Base-by-base conservation (phyloP, 1,140 invertebrate genomes). In the Pseudomyrmex concolor region DNA sequence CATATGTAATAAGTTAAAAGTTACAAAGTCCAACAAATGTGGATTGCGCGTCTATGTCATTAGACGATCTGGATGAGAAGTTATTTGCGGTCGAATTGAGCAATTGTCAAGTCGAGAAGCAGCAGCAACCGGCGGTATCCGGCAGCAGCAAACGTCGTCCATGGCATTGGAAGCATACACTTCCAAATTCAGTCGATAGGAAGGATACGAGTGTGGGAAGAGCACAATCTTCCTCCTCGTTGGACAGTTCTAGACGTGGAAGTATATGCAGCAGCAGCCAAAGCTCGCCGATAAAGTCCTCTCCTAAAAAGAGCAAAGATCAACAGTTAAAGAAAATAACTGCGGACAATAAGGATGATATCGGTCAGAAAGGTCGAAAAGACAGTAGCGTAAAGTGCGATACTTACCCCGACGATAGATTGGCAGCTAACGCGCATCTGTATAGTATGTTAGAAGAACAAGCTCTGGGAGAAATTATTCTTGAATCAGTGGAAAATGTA, bases 21-120 rank as follows among this genome's bases (percentile, higher is more conserved):
- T 48, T 25, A 83, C 45, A 77, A 51, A 70, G 60, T 62, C 70
- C 70, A 88, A 84, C 71, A 63, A 84, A 86, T 73, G 54, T 87
- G 66, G 80, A 73, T 86, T 84, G 63, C 74, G 78, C 83, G 86
- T 63, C 85, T 88, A 54, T 89, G 86, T 91, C 86, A 85, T 89
- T 87, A 94, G 94, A 94, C 92, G 94, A 94, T 88, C 93, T 94
- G 90, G 94, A 94, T 83, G 93, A 91, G 89, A 91, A 91, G 86
- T 91, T 94, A 84, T 94, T 94, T 84, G 93, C 83, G 74, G 86
- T 85, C 45, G 94, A 94, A 72, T 71, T 82, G 62, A 91, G 91
- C 83, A 90, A 84, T 84, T 86, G 83, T 63, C 87, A 91, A 84
- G 57, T 64, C 59, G 89, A 91, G 51, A 90, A 86, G 48, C 86